Evolutionary conservation across 1,140 invertebrate species (phyloP).

Genomic region (Mylabris phalerata): DNA sequence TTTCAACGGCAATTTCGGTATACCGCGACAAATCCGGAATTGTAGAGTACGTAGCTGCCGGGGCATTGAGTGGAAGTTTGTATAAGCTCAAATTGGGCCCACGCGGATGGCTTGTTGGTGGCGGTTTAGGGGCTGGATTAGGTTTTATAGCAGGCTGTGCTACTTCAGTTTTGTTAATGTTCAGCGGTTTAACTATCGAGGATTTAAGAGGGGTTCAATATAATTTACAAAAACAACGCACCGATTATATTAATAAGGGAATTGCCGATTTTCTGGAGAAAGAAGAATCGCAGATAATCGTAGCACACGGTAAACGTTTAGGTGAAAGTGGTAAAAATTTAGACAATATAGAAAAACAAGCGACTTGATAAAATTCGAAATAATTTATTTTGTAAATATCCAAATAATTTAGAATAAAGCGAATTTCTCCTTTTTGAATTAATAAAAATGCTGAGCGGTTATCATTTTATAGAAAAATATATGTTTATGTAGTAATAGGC

Average conservation of each 20-base stretch:
- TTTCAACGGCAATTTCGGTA: constrained; percentile 53
- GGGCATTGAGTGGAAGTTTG: constrained; percentile 52
- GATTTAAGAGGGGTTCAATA: constrained; percentile 49
- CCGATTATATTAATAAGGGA: constrained; percentile 35
- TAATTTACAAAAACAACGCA: constrained; percentile 41
- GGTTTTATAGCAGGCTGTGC: constrained; percentile 47
- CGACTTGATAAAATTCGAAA: too few relatives aligned
- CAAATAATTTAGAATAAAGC: background rate
- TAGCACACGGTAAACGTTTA: constrained; percentile 19
- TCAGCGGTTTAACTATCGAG: constrained; percentile 48
- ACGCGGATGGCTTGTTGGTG: constrained; percentile 58
- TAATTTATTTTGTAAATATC: constrained; percentile 4
- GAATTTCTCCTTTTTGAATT: too few relatives aligned
- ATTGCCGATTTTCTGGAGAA: constrained; percentile 22
- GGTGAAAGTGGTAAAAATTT: constrained; percentile 24
- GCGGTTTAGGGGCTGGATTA: constrained; percentile 45
- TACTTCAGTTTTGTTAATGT: constrained; percentile 43
- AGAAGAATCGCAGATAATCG: constrained; percentile 26
- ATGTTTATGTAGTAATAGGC: too few relatives aligned
- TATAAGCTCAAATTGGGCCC: constrained; percentile 58
- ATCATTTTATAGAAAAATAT: too few relatives aligned
- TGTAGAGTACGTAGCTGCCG: constrained; percentile 57
- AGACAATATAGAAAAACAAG: constrained; percentile 20
- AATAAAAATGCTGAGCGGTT: too few relatives aligned
- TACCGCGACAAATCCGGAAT: constrained; percentile 59